These are phyloP conservation scores for Austrofundulus limnaeus DNA, from an alignment of 2,113 vertebrate species.

Conservation along the genomic window DNA sequence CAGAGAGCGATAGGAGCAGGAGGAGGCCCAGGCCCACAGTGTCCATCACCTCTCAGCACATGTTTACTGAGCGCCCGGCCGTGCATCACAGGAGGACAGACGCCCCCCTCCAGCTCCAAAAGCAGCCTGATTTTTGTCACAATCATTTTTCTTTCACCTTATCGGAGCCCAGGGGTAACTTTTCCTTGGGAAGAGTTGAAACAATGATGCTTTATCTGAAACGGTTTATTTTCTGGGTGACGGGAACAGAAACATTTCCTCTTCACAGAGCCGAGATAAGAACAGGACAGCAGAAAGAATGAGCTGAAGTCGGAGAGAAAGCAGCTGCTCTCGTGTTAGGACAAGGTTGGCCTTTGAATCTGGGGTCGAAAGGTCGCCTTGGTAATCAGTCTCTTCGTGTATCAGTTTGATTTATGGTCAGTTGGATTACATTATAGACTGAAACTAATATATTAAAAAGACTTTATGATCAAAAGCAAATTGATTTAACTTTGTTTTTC, in stretches of 20 bases:
- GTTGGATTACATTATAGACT: constrained; percentile 5
- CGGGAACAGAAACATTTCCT: constrained; percentile 50
- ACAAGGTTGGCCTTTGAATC: not conserved
- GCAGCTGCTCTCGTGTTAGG: not conserved
- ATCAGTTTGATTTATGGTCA: constrained; percentile 9
- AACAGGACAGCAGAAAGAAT: constrained; percentile 22
- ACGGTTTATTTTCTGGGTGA: constrained; percentile 37
- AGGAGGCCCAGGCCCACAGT: constrained; percentile 51
- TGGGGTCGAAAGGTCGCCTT: not conserved
- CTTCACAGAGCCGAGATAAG: constrained; percentile 44
- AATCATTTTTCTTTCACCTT: constrained; percentile 21
- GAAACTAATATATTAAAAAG: not conserved
- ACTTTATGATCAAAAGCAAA: constrained; percentile 22
- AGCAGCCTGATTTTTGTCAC: constrained; percentile 29
- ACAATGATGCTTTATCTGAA: constrained; percentile 45
- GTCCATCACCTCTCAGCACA: constrained; percentile 63
- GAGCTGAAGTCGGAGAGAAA: constrained; percentile 26
- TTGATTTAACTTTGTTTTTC: constrained; percentile 21
- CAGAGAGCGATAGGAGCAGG: constrained; percentile 62
- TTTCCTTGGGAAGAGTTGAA: constrained; percentile 29
- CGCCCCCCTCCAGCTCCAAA: constrained; percentile 13
- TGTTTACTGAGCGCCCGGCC: constrained; percentile 31
- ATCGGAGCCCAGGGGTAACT: constrained; percentile 26
- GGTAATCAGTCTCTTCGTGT: constrained; percentile 1
- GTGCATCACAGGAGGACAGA: constrained; percentile 39